Percentiles rank a stretch among this genome's conserved stretches.
These are phyloP conservation scores for Xenopus borealis DNA, from an alignment of 2,113 vertebrate species.

Conservation along the genomic window DNA sequence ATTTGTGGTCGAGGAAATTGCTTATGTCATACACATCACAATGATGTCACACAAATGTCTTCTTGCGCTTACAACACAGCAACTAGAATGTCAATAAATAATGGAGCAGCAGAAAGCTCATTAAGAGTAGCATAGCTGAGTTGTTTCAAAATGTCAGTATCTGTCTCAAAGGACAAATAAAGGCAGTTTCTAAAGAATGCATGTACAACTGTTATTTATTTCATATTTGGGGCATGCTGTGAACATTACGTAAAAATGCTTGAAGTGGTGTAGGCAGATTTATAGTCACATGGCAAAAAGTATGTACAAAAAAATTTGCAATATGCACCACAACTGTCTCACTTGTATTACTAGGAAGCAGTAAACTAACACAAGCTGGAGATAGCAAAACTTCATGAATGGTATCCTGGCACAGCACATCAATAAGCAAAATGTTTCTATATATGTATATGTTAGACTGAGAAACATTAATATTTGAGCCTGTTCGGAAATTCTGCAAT, in stretches of 20 bases:
- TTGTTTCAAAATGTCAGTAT: background rate
- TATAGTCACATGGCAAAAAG: background rate
- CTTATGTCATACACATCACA: background rate
- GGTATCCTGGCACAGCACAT: no score
- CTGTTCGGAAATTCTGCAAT: no score
- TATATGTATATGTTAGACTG: no score
- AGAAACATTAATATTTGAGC: no score
- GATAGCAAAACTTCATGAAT: no score
- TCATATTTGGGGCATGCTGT: background rate
- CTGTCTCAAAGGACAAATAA: background rate
- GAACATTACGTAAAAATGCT: background rate
- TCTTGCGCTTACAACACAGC: background rate
- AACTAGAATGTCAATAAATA: background rate
- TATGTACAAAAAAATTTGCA: background rate
- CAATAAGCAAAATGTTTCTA: no score
- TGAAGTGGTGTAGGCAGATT: background rate
- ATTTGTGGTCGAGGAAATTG: background rate
- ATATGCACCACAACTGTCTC: background rate
- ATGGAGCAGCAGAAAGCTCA: no score
- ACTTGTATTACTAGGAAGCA: background rate
- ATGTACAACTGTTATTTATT: background rate
- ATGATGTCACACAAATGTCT: background rate
- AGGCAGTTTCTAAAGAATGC: background rate
- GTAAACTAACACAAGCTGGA: background rate
- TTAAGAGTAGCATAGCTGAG: no score